phyloP scores from a whole-genome alignment of 1,140 invertebrate genomes.

The Procambarus virginalis region DNA sequence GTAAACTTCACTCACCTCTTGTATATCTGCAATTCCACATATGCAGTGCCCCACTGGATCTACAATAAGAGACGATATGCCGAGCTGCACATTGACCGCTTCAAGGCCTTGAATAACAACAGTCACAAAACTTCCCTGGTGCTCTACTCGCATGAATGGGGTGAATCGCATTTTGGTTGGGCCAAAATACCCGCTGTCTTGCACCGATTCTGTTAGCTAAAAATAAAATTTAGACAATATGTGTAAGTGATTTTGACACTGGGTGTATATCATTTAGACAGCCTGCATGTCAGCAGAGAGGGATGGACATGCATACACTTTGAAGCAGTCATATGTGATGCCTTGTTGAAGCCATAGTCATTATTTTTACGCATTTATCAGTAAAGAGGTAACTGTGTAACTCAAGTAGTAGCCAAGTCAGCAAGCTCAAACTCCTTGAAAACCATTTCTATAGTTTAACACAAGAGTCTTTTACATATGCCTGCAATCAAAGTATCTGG shows the following conservation, averaged over 20 bases:
- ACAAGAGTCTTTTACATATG: no score
- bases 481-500: no score
- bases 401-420: no score
- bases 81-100: constrained; percentile 75
- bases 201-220: constrained; percentile 70
- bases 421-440: no score
- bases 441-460: no score
- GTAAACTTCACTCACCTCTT: constrained; percentile 35
- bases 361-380: no score
- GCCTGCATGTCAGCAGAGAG: no score
- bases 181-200: constrained; percentile 73
- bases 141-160: constrained; percentile 73
- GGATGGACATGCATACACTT: no score
- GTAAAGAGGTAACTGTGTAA: no score
- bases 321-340: no score
- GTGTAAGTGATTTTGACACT: not conserved
- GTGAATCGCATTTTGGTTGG: constrained; percentile 73
- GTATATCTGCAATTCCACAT: constrained; percentile 67
- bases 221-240: not conserved
- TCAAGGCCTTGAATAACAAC: constrained; percentile 72
- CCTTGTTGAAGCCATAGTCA: no score
- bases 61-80: constrained; percentile 73
- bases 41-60: constrained; percentile 73
- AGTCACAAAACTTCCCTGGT: constrained; percentile 74
- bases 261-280: no score